Evolutionary conservation across 2,797 vertebrate species (phyloP), one percentile per base, ranked within the genome.

Genomic region (Pseudochaenichthys georgianus): DNA sequence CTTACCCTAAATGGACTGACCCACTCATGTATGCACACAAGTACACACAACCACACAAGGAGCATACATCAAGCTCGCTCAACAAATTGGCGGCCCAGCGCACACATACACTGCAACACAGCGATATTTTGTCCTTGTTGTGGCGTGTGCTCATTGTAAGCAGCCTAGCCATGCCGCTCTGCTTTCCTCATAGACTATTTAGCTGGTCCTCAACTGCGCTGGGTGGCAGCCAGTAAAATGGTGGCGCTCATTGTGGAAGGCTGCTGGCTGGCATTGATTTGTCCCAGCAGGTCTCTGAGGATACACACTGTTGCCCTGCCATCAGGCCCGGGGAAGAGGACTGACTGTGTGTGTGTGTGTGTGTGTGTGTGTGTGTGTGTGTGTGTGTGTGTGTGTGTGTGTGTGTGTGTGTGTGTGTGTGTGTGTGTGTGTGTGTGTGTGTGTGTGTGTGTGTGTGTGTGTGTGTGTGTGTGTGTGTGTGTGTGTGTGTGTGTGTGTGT

Each of bases 211-310:
- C 66, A 80, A 71, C 75, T 83, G 86, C 34, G 54, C 83, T 91
- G 91, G 90, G 82, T 62, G 74, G 78, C 82, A 83, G 89, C 91
- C 92, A 92, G 91, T 85, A 73, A 93, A 91, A 91, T 89, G 90
- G 91, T 91, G 88, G 90, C 75, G 75, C 81, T 91, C 80, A 86
- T 85, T 89, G 88, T 88, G 79, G 77, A 91, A 83, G 83, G 87
- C 88, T 89, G 89, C 86, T 91, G 92, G 90, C 89, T 90, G 87
- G 88, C 89, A 93, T 92, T 93, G 93, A 94, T 94, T 93, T 90
- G 88, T 87, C 87, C 88, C 92, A 85, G 86, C 86, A 46, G 85
- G 82, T 90, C 87, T 87, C 90, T 80, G 81, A 88, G 90, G 89
- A 90, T 84, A 76, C 83, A 87, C 87, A 84, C 87, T 86, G 84